These are phyloP conservation scores for Halyomorpha halys DNA, from an alignment of 1,140 invertebrate genomes.

Conservation along the genomic window DNA sequence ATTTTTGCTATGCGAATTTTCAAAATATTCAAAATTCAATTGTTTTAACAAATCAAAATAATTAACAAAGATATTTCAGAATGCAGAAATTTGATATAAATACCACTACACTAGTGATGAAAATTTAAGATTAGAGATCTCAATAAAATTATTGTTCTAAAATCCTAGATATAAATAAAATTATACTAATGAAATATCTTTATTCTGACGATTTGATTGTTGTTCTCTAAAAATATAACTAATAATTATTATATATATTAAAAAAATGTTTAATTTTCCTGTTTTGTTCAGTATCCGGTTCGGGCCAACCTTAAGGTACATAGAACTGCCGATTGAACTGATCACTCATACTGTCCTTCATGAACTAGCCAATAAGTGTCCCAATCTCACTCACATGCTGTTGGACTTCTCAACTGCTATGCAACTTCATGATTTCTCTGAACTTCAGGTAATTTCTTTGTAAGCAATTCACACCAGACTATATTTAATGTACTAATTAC, in stretches of 20 bases:
- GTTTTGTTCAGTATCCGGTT: conserved; percentile 57
- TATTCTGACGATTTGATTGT: background rate
- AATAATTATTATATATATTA: background rate
- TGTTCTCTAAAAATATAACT: background rate
- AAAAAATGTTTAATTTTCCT: background rate
- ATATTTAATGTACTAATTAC: background rate
- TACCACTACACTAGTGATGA: too few relatives aligned
- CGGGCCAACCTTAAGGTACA: conserved; percentile 81
- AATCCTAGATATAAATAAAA: too few relatives aligned
- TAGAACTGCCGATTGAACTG: conserved; percentile 94
- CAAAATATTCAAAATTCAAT: too few relatives aligned
- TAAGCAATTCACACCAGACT: background rate
- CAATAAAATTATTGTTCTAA: too few relatives aligned
- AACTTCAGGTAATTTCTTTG: conserved; percentile 58
- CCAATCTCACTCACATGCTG: conserved; percentile 93
- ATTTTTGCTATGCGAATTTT: too few relatives aligned
- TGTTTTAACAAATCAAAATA: too few relatives aligned
- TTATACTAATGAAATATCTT: background rate
- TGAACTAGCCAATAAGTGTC: conserved; percentile 93
- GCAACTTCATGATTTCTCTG: conserved; percentile 98
- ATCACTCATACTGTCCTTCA: conserved; percentile 97
- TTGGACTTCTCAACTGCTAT: conserved; percentile 97
- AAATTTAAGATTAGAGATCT: too few relatives aligned
- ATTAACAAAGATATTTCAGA: too few relatives aligned
- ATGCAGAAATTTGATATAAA: too few relatives aligned